Evolutionary conservation across 23 tunicate genomes (phyloP), one percentile per base, ranked within the genome.

Genomic region (Trididemnum nubilum): DNA sequence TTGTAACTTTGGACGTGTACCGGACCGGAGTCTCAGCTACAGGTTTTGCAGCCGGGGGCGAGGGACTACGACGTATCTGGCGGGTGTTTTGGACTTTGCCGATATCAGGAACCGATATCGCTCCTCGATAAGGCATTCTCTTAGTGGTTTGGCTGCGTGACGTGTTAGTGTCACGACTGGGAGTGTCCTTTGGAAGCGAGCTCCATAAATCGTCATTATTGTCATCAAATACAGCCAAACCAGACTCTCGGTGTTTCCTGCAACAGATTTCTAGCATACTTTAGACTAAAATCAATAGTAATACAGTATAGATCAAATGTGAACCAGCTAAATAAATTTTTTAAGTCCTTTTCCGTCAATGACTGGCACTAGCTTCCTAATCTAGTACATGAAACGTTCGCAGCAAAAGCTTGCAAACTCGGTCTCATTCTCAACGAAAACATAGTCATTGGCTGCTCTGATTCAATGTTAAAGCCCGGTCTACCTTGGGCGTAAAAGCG

Each of bases 1-100:
- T 85, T 19, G 94, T 89, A 4, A 89, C 94, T 72, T 79, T 78
- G 33, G 94, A 85, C 4, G 94, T 89, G 76, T 83, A 89, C 33
- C 44, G 70, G 32, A 51, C 82, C n/a, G n/a, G n/a, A 29, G 81
- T 80, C 64, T 82, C 64, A 27, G 65, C 78, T 28, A 19, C 64
- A 2, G 34, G 25, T 72, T 60, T 80, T 5, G 85, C 32, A 0
- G 49, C 38, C 15, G 33, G 24, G 23, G 79, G 73, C 19, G 79
- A 34, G 51, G 82, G 64, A 22, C 21, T 52, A 15, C 69, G 37
- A n/a, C 30, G n/a, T 3, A 34, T 7, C 0, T 77, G 78, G 33
- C 64, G 44, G 19, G 50, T 50, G 1, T 21, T 52, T 27, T 49
- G 32, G 30, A 34, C 1, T 7, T 57, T 32, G 52, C 15, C 80